Conservation (phyloP, 1,140 invertebrate genomes). For the Homarus americanus region DNA sequence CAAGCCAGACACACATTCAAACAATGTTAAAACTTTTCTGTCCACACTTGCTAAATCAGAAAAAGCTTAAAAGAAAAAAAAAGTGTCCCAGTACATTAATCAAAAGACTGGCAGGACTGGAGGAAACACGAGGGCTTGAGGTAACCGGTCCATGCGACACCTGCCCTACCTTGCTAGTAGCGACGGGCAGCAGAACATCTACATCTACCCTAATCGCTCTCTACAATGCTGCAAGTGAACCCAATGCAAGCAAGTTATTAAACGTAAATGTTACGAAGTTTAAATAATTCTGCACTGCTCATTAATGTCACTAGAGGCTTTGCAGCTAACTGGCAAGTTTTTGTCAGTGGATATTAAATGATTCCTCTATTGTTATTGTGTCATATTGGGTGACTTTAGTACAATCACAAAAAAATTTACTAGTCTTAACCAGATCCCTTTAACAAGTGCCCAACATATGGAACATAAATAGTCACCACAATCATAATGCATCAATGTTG, state of each 20-base stretch:
- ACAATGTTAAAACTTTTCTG: not conserved
- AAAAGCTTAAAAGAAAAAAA: not conserved
- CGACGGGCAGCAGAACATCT: slow-evolving; percentile 75
- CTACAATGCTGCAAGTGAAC: slow-evolving; percentile 71
- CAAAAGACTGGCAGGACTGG: not conserved
- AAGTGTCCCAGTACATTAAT: not conserved
- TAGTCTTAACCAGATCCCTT: too few species aligned
- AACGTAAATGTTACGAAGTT: not conserved
- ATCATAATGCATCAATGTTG: too few species aligned
- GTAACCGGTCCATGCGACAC: slow-evolving; percentile 43
- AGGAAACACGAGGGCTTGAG: not conserved
- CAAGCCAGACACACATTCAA: not conserved
- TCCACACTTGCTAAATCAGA: slow-evolving; percentile 1
- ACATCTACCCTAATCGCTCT: slow-evolving; percentile 74
- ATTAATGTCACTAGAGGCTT: not conserved
- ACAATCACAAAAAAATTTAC: too few species aligned
- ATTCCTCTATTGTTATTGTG: too few species aligned
- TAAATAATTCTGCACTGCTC: slow-evolving; percentile 11
- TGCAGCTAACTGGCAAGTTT: slow-evolving; percentile 8
- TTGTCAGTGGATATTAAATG: not conserved
- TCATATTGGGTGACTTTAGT: too few species aligned
- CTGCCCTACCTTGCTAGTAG: slow-evolving; percentile 74
- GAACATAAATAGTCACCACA: too few species aligned
- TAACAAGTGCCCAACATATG: too few species aligned
- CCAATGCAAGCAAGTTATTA: slow-evolving; percentile 48